Conservation (phyloP, 2,113 vertebrate species). For the Siniperca chuatsi region DNA sequence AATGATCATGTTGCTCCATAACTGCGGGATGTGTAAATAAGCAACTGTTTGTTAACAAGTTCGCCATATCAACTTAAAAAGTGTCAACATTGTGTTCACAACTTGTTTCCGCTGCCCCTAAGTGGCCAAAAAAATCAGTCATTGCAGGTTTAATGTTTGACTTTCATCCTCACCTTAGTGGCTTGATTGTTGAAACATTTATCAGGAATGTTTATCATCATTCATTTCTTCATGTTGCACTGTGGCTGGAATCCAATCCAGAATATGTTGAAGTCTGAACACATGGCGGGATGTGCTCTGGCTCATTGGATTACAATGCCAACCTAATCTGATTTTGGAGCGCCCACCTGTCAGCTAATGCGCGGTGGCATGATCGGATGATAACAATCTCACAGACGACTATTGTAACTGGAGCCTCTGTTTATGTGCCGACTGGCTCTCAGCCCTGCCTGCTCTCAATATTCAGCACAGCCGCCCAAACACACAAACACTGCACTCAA, state of each 20-base stretch:
- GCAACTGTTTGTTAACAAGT: no score
- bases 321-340: slow-evolving; percentile 24
- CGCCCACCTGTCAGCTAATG: slow-evolving; percentile 11
- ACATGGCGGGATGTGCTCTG: background rate
- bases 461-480: slow-evolving; percentile 5
- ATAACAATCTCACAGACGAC: background rate
- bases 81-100: no score
- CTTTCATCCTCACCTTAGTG: background rate
- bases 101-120: background rate
- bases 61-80: no score
- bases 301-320: slow-evolving; percentile 1
- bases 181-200: background rate
- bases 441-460: background rate
- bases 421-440: background rate
- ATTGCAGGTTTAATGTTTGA: no score
- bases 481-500: background rate
- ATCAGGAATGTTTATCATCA: background rate
- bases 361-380: background rate
- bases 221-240: background rate
- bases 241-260: background rate
- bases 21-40: no score
- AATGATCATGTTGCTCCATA: no score
- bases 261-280: background rate
- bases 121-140: background rate
- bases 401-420: slow-evolving; percentile 4